Evolutionary conservation across 2,797 vertebrate genomes (phyloP).

Genomic region (Sciurus carolinensis): DNA sequence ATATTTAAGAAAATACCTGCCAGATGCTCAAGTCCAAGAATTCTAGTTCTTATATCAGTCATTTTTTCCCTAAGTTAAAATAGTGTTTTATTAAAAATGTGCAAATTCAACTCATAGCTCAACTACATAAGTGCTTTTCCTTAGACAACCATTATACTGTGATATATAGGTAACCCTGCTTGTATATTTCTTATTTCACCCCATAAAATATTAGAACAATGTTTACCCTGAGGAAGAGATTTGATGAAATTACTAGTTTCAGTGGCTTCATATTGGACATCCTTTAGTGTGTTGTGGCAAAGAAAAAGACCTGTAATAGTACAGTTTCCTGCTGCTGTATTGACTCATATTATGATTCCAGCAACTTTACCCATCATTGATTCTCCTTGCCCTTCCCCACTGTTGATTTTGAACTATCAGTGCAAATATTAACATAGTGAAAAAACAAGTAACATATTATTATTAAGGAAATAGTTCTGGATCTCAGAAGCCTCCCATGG

Average conservation of each 20-base stretch:
- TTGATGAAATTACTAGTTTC: slow-evolving; percentile 20
- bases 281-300: too few species aligned
- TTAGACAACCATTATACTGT: too few species aligned
- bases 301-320: too few species aligned
- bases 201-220: background rate
- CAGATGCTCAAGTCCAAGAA: background rate
- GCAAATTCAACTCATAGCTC: slow-evolving; percentile 8
- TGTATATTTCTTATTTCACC: background rate
- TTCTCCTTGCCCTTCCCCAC: too few species aligned
- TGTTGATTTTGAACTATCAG: background rate
- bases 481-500: background rate
- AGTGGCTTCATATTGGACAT: background rate
- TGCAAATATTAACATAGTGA: background rate
- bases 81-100: background rate
- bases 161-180: too few species aligned
- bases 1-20: too few species aligned
- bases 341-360: too few species aligned
- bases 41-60: background rate
- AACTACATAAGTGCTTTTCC: background rate
- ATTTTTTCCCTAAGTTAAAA: slow-evolving; percentile 22
- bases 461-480: slow-evolving; percentile 7
- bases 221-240: background rate
- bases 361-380: too few species aligned
- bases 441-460: background rate
- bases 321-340: too few species aligned